Base-by-base conservation (phyloP, 2,113 vertebrate species). In the Dipodomys ordii region DNA sequence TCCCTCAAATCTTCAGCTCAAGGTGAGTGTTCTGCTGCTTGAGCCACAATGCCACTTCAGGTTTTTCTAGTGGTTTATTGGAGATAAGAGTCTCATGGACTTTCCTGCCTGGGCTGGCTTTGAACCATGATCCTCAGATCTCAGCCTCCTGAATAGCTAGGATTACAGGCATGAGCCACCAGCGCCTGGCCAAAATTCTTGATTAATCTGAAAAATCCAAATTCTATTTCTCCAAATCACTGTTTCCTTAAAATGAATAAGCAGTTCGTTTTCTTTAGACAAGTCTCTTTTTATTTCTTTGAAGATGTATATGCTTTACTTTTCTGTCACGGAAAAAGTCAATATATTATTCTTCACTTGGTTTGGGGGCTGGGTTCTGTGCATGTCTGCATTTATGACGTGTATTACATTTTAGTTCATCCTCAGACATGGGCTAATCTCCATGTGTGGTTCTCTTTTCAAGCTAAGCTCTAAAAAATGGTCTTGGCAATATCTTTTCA, bases 201-300 rank as follows among this genome's bases (percentile, higher is more conserved):
- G 76, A 60, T 79, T 92, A 46, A 53, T 53, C 67, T 35, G 8
- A 96, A 86, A 57, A 93, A 77, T 68, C 18, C 46, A 74, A 76
- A 85, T 87, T 60, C 16, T 79, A 0, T 78, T 94, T 12, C 32
- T 86, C 23, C 19, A 81, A 19, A 62, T 73, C 53, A 32, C 44
- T 53, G 30, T 68, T 96, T 95, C 69, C 74, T 76, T 39, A 89
- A 65, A 92, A 84, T 77, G 20, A 69, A 57, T 57, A 78, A 69
- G 1, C 6, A 44, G 30, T 76, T 60, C 13, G 13, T 15, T 64
- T 30, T n/a, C 28, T n/a, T 69, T 16, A 69, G 10, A n/a, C 4
- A 69, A 16, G 8, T 1, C 13, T n/a, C 68, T 15, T 20, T 46
- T 25, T 25, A 23, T 69, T 74, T 91, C 46, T 73, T 74, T 67